Percentiles rank a stretch among this genome's conserved stretches.
These are phyloP conservation scores for Lepus oiostolus DNA, from an alignment of 2,797 vertebrate genomes.

Conservation along the genomic window DNA sequence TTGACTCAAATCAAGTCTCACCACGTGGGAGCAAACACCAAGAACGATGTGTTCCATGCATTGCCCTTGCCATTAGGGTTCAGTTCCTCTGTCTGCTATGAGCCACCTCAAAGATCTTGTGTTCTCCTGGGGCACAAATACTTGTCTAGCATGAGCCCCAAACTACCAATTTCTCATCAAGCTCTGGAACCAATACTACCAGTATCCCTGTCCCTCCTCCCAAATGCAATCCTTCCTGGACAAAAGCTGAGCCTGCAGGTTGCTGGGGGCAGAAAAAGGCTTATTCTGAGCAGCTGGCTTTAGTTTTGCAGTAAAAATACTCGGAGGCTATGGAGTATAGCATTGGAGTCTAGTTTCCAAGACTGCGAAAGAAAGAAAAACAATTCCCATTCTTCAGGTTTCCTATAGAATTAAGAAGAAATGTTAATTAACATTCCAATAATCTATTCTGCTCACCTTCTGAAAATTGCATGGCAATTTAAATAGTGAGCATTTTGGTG, in stretches of 20 bases:
- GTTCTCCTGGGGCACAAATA: background rate
- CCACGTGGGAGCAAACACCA: background rate
- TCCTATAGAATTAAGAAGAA: conserved; percentile 37
- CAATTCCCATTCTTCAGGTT: background rate
- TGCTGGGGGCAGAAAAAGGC: background rate
- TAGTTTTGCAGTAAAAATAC: conserved; percentile 18
- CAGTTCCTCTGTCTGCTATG: background rate
- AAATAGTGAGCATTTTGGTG: background rate
- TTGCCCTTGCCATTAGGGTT: background rate
- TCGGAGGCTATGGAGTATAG: background rate
- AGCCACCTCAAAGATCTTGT: background rate
- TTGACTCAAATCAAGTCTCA: background rate
- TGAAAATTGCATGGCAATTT: conserved; percentile 49
- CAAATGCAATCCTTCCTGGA: background rate
- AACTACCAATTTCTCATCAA: background rate
- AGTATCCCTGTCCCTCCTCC: background rate
- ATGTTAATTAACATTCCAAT: background rate
- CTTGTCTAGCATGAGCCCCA: background rate
- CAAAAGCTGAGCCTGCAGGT: background rate
- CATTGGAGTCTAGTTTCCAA: conserved; percentile 42
- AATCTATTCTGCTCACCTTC: conserved; percentile 11
- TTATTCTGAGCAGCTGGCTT: background rate
- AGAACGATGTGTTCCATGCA: background rate
- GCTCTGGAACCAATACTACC: background rate
- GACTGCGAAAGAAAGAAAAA: background rate